These are phyloP conservation scores for Catajapyx aquilonaris DNA, from an alignment of 1,140 invertebrate species.

Conservation along the genomic window DNA sequence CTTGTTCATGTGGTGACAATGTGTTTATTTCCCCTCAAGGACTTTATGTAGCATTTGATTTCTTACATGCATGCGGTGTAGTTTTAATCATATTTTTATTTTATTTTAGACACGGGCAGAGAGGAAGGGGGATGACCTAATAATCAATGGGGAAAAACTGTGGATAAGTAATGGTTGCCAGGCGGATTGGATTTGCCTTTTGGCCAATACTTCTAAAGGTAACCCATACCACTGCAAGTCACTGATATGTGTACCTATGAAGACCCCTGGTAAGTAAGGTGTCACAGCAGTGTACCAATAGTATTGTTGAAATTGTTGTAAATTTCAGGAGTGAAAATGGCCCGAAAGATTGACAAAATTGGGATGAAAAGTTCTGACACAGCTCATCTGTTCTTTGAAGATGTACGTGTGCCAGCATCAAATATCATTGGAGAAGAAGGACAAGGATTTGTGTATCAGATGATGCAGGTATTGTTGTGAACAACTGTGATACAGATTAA, in stretches of 20 bases:
- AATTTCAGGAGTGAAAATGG: conserved; percentile 15
- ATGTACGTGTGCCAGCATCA: conserved; percentile 27
- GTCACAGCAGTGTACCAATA: not conserved
- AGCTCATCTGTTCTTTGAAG: conserved; percentile 34
- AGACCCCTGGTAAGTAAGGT: conserved; percentile 22
- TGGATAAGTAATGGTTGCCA: conserved; percentile 32
- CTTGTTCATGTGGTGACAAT: too few relatives aligned
- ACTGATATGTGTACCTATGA: conserved; percentile 33
- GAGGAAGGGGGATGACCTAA: conserved; percentile 23
- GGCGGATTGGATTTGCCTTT: conserved; percentile 35
- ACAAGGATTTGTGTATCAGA: conserved; percentile 34
- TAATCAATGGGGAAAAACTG: conserved; percentile 33
- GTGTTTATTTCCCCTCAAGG: too few relatives aligned
- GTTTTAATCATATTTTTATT: too few relatives aligned
- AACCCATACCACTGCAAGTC: conserved; percentile 29
- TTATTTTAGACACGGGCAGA: conserved; percentile 18
- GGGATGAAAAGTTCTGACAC: conserved; percentile 33
- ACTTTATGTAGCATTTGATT: too few relatives aligned
- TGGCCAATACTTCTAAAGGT: conserved; percentile 28
- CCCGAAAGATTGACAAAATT: conserved; percentile 28
- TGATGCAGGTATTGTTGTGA: conserved; percentile 26
- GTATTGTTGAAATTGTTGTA: not conserved
- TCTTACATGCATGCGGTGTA: too few relatives aligned
- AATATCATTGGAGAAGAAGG: conserved; percentile 37
- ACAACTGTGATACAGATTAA: too few relatives aligned